phyloP scores from a whole-genome alignment of 2,888 invertebrate genomes.

The Thalpophila matura region DNA sequence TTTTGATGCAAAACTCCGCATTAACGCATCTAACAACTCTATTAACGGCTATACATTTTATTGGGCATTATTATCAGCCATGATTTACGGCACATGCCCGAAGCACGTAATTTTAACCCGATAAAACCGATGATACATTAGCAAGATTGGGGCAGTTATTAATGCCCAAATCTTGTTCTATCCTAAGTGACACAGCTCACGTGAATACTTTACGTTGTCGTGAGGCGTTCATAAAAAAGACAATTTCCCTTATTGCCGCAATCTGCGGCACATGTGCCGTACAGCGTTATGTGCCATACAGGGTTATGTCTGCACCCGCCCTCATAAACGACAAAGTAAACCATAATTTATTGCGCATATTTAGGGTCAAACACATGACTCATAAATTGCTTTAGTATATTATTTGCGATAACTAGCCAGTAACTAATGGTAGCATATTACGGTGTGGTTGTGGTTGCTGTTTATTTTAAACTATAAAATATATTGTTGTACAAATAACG shows the following conservation, averaged over 20 bases:
- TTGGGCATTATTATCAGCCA: constrained; percentile 24
- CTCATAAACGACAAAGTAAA: constrained; percentile 91
- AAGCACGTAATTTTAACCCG: constrained; percentile 42
- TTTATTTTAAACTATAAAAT: constrained; percentile 54
- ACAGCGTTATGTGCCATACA: constrained; percentile 76
- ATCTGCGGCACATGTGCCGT: constrained; percentile 89
- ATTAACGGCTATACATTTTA: constrained; percentile 36
- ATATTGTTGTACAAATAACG: constrained; percentile 37
- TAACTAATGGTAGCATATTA: constrained; percentile 68
- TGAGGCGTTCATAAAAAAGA: constrained; percentile 89
- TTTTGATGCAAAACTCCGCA: neutral
- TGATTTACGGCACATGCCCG: constrained; percentile 39
- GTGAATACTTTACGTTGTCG: constrained; percentile 86
- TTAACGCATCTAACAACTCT: constrained; percentile 28
- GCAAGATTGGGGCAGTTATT: constrained; percentile 51
- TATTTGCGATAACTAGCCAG: constrained; percentile 74
- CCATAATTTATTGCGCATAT: constrained; percentile 89
- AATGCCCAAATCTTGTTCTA: constrained; percentile 68
- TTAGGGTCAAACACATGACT: constrained; percentile 87
- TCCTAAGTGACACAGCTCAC: constrained; percentile 71
- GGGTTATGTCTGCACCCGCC: constrained; percentile 87
- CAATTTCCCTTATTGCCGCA: constrained; percentile 90
- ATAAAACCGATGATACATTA: constrained; percentile 56
- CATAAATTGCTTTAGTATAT: constrained; percentile 85
- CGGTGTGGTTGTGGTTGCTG: constrained; percentile 36